phyloP scores from a whole-genome alignment of 2,113 vertebrate genomes.

The Cariama cristata region DNA sequence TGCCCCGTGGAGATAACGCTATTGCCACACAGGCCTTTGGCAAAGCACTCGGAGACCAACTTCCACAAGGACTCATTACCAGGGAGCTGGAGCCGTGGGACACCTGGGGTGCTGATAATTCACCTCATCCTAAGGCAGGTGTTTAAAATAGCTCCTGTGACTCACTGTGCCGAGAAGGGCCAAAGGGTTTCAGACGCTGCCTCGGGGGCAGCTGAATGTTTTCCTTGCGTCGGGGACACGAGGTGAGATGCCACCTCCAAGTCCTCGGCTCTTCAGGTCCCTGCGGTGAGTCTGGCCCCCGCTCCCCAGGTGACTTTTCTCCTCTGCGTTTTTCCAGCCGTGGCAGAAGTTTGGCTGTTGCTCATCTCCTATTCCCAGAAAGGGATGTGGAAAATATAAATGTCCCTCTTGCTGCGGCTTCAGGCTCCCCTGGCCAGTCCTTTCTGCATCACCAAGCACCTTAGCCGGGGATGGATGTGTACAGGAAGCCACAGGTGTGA shows the following conservation, averaged over 20 bases:
- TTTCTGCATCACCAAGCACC: background rate
- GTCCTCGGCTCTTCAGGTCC: background rate
- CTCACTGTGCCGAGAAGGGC: background rate
- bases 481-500: background rate
- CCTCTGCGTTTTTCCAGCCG: background rate
- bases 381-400: background rate
- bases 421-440: background rate
- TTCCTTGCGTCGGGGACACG: background rate
- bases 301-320: background rate
- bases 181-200: background rate
- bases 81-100: background rate
- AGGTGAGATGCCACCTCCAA: background rate
- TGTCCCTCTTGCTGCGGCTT: background rate
- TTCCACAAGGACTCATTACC: background rate
- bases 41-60: rapidly evolving
- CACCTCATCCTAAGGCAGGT: background rate
- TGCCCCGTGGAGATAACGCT: background rate
- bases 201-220: background rate
- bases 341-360: background rate
- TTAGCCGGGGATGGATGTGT: background rate
- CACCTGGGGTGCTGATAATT: background rate
- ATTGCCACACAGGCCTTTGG: background rate
- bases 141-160: slow-evolving; percentile 28
- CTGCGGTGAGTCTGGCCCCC: rapidly evolving
- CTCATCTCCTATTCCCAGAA: background rate